A percentile compares a stretch with the other conserved stretches of the same genome.
Evolutionary conservation across 2,888 invertebrate genomes (phyloP).

Genomic region (Brachypalpus laphriformis): DNA sequence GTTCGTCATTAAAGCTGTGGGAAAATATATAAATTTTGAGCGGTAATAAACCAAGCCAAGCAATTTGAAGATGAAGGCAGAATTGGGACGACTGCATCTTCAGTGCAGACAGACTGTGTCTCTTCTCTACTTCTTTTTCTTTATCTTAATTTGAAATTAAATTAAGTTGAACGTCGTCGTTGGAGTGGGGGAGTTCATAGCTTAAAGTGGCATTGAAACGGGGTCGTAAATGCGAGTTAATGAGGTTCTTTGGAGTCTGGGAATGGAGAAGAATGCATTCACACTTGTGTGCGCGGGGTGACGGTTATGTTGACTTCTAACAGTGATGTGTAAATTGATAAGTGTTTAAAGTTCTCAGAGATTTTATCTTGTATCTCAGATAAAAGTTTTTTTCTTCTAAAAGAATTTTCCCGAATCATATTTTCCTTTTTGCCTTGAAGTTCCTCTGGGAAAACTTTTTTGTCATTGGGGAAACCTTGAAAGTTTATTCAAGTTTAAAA

Average conservation of each 20-base stretch:
- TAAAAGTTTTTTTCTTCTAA: neutral
- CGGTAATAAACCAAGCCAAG: slow-evolving; percentile 54
- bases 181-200: neutral
- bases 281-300: too few relatives aligned
- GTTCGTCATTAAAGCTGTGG: slow-evolving; percentile 58
- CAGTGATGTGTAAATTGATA: neutral
- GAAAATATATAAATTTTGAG: slow-evolving; percentile 55
- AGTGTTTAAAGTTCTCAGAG: neutral
- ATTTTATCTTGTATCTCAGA: neutral
- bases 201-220: slow-evolving; percentile 11
- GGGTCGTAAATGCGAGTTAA: slow-evolving; percentile 35
- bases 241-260: neutral
- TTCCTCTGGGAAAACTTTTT: neutral
- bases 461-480: neutral
- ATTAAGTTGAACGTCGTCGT: slow-evolving; percentile 7
- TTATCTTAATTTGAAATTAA: slow-evolving; percentile 48
- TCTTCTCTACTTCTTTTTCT: neutral
- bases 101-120: slow-evolving; percentile 6
- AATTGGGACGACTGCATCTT: slow-evolving; percentile 16
- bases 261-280: neutral
- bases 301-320: neutral
- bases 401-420: too few relatives aligned
- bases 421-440: too few relatives aligned
- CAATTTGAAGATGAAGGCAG: slow-evolving; percentile 17
- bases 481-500: neutral